These are phyloP conservation scores for Heliconius nattereri DNA, from an alignment of 1,140 invertebrate species.

Conservation along the genomic window DNA sequence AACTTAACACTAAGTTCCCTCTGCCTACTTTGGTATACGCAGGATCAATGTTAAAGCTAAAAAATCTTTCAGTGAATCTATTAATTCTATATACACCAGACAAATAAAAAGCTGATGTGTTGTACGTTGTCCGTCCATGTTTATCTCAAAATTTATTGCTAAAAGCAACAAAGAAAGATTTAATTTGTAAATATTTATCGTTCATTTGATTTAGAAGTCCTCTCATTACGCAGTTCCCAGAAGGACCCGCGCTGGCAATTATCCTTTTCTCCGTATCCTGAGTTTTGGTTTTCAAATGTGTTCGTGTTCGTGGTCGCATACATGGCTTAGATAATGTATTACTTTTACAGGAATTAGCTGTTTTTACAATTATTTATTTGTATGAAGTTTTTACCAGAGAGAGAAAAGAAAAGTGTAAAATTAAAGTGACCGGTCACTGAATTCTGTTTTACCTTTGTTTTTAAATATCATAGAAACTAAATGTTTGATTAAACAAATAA, in stretches of 20 bases:
- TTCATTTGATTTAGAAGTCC: background rate
- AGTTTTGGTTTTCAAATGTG: constrained; percentile 5
- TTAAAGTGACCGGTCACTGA: no score
- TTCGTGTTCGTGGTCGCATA: background rate
- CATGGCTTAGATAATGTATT: background rate
- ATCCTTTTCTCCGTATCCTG: background rate
- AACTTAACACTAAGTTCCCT: no score
- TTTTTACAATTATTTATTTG: background rate
- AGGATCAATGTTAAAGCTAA: no score
- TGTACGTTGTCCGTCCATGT: background rate
- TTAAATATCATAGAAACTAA: no score
- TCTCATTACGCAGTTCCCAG: background rate
- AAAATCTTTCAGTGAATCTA: no score
- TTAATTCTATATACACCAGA: background rate
- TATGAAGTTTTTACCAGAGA: no score
- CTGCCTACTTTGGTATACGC: no score
- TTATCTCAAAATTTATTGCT: background rate
- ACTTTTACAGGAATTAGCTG: no score
- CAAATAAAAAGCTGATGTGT: background rate
- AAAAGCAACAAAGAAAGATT: no score
- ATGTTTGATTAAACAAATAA: no score
- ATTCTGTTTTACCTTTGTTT: no score
- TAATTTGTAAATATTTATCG: background rate
- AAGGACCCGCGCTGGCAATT: background rate
- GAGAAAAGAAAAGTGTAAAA: no score